A percentile compares a stretch with the other conserved stretches of the same genome.
These are phyloP conservation scores for Melanerpes formicivorus DNA, from an alignment of 2,113 vertebrate species.

Conservation along the genomic window DNA sequence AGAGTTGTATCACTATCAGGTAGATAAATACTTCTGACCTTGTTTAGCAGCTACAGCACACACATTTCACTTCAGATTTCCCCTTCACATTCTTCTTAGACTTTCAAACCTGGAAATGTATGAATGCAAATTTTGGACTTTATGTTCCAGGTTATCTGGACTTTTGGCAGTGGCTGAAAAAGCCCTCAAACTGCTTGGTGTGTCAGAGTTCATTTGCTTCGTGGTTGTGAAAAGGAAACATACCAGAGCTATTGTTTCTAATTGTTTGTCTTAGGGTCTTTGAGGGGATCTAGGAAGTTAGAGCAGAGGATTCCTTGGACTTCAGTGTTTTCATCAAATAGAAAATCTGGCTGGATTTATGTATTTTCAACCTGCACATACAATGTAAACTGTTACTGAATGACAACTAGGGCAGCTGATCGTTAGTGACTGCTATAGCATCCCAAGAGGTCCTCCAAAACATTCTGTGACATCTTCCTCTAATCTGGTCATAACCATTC, in stretches of 20 bases:
- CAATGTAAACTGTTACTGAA: not conserved
- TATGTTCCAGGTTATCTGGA: not conserved
- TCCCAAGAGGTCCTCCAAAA: not conserved
- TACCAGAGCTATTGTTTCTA: not conserved
- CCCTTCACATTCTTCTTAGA: not conserved
- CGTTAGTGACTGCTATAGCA: not conserved
- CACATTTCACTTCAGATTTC: not conserved
- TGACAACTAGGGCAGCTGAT: not conserved
- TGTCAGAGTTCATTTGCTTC: not conserved
- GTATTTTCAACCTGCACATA: not conserved
- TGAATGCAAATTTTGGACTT: not conserved
- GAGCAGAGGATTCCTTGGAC: not conserved
- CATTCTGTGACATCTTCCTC: not conserved
- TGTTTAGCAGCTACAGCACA: not conserved
- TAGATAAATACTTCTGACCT: not conserved
- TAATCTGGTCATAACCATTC: not conserved
- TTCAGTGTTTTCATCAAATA: not conserved
- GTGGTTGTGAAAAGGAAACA: not conserved
- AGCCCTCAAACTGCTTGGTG: not conserved
- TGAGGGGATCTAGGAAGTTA: not conserved
- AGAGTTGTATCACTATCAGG: not conserved
- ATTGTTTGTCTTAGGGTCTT: not conserved
- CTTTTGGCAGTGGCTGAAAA: not conserved
- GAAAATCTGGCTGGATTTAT: not conserved
- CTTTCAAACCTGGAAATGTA: not conserved